Base-by-base conservation (phyloP, 2,797 vertebrate species). In the Galaxias olidus region DNA sequence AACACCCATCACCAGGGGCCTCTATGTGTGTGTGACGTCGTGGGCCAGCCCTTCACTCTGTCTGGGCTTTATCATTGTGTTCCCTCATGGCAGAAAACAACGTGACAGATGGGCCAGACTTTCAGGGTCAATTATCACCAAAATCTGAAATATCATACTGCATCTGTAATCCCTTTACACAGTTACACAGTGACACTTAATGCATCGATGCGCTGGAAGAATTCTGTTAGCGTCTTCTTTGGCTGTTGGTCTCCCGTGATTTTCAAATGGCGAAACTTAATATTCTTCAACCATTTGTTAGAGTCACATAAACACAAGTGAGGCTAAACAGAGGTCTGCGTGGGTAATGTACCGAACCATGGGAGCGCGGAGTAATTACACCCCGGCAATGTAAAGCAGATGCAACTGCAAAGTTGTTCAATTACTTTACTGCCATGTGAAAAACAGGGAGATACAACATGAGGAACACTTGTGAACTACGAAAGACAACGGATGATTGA, bases 351-450 rank as follows among this genome's bases (percentile, higher is more conserved):
- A 76, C 71, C 62, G 77, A 74, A 68, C 75, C 18, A 74, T 47
- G 75, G 84, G 82, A 78, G 78, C 71, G 74, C 65, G 57, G 70
- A 75, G 77, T 79, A 84, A 84, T 83, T 74, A 78, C 50, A 70
- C 80, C 76, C 70, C 60, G 74, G 78, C 82, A 83, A 89, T 87
- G 75, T 81, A 79, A 90, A 90, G 83, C 90, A 92, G 87, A 91
- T 91, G 88, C 84, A 79, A 66, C 73, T 68, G 58, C 44, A 43
- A 63, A 69, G 64, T 54, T 72, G 72, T 73, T 79, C 44, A 79
- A 80, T 84, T 1, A 74, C 76, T 87, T 89, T 67, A 78, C 19
- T 59, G 66, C 73, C 72, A 18, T 77, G 73, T 70, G 65, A 61
- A 69, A 68, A 46, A 48, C 57, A 76, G 61, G 18, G 8, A 61